phyloP scores from a whole-genome alignment of 1,140 invertebrate species.

The Chelonus insularis region DNA sequence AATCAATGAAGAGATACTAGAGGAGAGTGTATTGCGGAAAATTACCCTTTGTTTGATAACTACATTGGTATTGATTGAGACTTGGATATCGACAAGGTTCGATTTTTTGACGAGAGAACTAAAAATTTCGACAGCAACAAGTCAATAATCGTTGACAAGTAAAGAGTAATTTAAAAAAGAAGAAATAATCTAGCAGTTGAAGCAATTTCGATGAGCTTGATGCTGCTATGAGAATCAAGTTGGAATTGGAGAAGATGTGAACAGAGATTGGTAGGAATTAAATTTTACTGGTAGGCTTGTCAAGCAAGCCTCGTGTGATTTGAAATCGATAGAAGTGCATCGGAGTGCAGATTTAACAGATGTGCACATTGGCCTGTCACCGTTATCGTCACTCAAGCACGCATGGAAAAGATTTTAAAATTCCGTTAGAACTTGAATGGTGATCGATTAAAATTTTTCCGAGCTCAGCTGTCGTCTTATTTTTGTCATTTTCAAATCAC shows the following conservation, averaged over 20 bases:
- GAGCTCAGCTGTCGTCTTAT: too few relatives aligned
- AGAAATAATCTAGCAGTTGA: background rate
- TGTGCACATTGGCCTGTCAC: conserved; percentile 23
- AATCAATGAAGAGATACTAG: too few relatives aligned
- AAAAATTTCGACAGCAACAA: too few relatives aligned
- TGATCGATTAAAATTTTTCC: too few relatives aligned
- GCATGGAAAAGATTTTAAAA: conserved; percentile 10
- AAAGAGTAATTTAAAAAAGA: too few relatives aligned
- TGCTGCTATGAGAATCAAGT: background rate
- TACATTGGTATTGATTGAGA: too few relatives aligned
- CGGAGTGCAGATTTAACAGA: conserved; percentile 14
- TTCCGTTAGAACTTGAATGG: background rate
- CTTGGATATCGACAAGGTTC: too few relatives aligned
- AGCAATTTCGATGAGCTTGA: background rate
- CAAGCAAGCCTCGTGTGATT: conserved; percentile 34
- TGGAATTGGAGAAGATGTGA: conserved; percentile 26
- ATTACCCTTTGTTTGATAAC: too few relatives aligned
- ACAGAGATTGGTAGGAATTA: conserved; percentile 40
- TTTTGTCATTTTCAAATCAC: too few relatives aligned
- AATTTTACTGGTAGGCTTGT: conserved; percentile 39
- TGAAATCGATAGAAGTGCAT: conserved; percentile 39
- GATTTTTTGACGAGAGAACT: too few relatives aligned
- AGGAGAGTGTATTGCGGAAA: too few relatives aligned
- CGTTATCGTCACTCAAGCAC: conserved; percentile 31
- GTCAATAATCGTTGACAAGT: too few relatives aligned